phyloP scores from a whole-genome alignment of 2,113 vertebrate species.

The Nansenia antarctica region DNA sequence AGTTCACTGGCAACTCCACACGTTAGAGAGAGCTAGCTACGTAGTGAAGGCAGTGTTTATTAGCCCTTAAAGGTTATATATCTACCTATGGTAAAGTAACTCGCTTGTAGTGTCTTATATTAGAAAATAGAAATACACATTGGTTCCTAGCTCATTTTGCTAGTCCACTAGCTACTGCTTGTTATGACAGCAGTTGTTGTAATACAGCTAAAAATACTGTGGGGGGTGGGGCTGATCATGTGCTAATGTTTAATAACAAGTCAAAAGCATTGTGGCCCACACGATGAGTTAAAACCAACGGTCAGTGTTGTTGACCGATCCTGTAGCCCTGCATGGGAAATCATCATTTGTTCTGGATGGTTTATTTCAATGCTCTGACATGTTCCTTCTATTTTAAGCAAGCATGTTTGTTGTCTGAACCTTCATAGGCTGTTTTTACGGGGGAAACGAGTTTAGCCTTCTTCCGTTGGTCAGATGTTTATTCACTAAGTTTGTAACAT shows the following conservation, averaged over 20 bases:
- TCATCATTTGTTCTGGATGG: not conserved
- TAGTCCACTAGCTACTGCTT: not conserved
- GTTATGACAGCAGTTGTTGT: not conserved
- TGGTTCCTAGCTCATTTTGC: too few species aligned
- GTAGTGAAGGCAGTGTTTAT: too few species aligned
- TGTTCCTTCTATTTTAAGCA: not conserved
- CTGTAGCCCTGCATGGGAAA: not conserved
- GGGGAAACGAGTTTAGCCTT: not conserved
- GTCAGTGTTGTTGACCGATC: not conserved
- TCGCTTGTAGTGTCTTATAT: too few species aligned
- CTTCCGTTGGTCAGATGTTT: not conserved
- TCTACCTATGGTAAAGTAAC: too few species aligned
- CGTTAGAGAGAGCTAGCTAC: too few species aligned
- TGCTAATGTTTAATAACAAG: conserved; percentile 22
- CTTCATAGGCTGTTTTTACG: not conserved
- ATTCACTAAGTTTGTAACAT: not conserved
- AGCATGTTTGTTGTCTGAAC: not conserved
- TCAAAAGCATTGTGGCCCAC: too few species aligned
- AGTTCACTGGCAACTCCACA: too few species aligned
- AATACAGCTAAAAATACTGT: conserved; percentile 21
- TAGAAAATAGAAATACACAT: too few species aligned
- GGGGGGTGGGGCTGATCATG: conserved; percentile 11
- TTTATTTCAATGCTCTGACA: not conserved
- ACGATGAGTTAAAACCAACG: too few species aligned
- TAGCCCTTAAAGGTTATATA: too few species aligned